Base-by-base conservation (phyloP, 2,113 vertebrate species). In the Tor tambroides region DNA sequence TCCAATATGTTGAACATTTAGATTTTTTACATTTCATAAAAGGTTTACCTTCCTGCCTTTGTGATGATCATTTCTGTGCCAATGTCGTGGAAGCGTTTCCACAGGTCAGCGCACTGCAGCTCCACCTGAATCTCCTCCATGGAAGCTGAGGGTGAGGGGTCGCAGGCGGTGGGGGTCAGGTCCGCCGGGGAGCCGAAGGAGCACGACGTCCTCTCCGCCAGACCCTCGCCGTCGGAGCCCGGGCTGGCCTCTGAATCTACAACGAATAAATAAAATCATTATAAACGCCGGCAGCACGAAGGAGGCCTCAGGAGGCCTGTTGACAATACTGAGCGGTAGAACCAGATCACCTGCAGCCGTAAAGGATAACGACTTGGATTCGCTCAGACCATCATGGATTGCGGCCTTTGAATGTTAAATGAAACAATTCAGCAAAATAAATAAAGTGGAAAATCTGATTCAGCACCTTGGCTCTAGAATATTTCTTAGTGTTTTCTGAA, bases 41-140 rank as follows among this genome's bases (percentile, higher is more conserved):
- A 17, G 17, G 4, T 30, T 94, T 95, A 99, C 98, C 98, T 98
- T 92, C 98, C 98, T 86, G 98, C 98, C 93, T 99, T 99, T 0
- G 98, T 99, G 94, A 99, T 99, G 91, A 99, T 99, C 98, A 99
- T 99, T 93, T 99, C 98, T 0, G 98, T 99, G 88, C 98, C 98
- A 87, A 99, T 99, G 85, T 99, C 98, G 86, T 99, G 98, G 95
- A 99, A 99, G 89, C 98, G 96, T 93, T 99, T 99, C 98, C 98
- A 99, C 84, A 99, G 96, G 91, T 99, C 98, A 0, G 98, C 97
- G 84, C 98, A 99, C 85, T 99, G 98, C 87, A 99, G 93, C 92
- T 99, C 98, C 94, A 99, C 97, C 94, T 99, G 98, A 88, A 99
- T 99, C 91, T 99, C 98, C 87, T 98, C 98, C 98, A 99, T 99